Percentiles rank a stretch among this genome's conserved stretches.
Evolutionary conservation across 1,140 invertebrate species (phyloP).

Genomic region (Drosophila baimaii): DNA sequence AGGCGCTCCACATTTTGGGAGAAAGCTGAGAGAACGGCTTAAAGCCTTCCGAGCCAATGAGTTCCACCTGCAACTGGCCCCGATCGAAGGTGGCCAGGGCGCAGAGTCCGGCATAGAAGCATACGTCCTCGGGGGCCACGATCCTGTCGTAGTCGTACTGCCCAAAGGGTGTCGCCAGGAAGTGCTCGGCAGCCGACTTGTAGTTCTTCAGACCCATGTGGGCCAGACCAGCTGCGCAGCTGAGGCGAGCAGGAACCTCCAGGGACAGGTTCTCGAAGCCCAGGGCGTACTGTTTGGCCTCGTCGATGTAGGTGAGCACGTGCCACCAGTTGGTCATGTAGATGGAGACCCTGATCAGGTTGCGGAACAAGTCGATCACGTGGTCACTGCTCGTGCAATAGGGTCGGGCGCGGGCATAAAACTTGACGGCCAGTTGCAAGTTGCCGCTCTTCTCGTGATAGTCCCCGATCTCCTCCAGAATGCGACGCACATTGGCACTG

Average conservation of each 20-base stretch:
- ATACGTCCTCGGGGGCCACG: slow-evolving; percentile 60
- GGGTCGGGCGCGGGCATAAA: slow-evolving; percentile 55
- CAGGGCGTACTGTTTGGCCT: slow-evolving; percentile 62
- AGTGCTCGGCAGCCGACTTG: slow-evolving; percentile 59
- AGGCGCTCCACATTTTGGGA: slow-evolving; percentile 39
- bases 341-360: slow-evolving; percentile 63
- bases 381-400: slow-evolving; percentile 69
- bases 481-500: slow-evolving; percentile 51
- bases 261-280: slow-evolving; percentile 40
- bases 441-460: slow-evolving; percentile 67
- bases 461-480: slow-evolving; percentile 69
- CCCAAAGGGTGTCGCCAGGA: slow-evolving; percentile 42
- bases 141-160: slow-evolving; percentile 60
- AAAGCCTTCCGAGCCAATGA: slow-evolving; percentile 42
- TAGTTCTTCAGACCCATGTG: slow-evolving; percentile 62
- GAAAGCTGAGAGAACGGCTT: slow-evolving; percentile 46
- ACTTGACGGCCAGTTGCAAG: slow-evolving; percentile 61
- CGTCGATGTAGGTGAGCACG: slow-evolving; percentile 68
- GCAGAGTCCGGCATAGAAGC: slow-evolving; percentile 55
- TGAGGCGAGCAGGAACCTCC: slow-evolving; percentile 46
- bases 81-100: slow-evolving; percentile 56
- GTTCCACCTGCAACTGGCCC: slow-evolving; percentile 17
- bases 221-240: slow-evolving; percentile 62
- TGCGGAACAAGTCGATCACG: slow-evolving; percentile 64
- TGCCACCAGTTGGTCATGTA: slow-evolving; percentile 75